A percentile compares a stretch with the other conserved stretches of the same genome.
These are phyloP conservation scores for Zaprionus capensis DNA, from an alignment of 1,140 invertebrate genomes.

Conservation along the genomic window DNA sequence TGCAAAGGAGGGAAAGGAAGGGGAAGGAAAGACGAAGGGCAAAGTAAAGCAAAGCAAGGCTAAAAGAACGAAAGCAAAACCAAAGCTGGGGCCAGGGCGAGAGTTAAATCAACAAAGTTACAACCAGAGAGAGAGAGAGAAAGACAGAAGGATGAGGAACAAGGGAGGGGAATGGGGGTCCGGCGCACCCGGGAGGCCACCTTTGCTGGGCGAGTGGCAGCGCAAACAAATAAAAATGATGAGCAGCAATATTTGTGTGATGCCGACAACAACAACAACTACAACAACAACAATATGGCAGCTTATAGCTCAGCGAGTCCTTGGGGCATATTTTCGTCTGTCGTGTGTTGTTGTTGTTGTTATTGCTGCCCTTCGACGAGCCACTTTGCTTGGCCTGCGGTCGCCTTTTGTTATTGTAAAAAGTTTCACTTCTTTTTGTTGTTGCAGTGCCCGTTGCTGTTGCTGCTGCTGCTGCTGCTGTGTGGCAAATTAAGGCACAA, in stretches of 20 bases:
- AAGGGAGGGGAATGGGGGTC: not conserved
- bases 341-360: conserved; percentile 32
- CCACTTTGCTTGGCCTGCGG: conserved; percentile 31
- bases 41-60: conserved; percentile 12
- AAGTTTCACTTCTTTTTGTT: conserved; percentile 58
- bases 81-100: conserved; percentile 34
- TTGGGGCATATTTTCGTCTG: conserved; percentile 67
- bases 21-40: not conserved
- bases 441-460: conserved; percentile 17
- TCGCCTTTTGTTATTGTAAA: conserved; percentile 62
- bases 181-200: conserved; percentile 45
- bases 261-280: conserved; percentile 33
- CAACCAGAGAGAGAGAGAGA: conserved; percentile 2
- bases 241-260: conserved; percentile 74
- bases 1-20: not conserved
- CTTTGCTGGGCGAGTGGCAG: conserved; percentile 58
- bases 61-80: conserved; percentile 42
- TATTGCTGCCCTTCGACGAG: conserved; percentile 28
- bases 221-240: conserved; percentile 82
- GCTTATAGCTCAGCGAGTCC: conserved; percentile 50
- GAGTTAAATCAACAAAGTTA: conserved; percentile 67
- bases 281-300: conserved; percentile 16
- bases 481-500: conserved; percentile 80
- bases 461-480: conserved; percentile 28
- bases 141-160: not conserved